Evolutionary conservation across 2,113 vertebrate species (phyloP).

Genomic region (Mus pahari): DNA sequence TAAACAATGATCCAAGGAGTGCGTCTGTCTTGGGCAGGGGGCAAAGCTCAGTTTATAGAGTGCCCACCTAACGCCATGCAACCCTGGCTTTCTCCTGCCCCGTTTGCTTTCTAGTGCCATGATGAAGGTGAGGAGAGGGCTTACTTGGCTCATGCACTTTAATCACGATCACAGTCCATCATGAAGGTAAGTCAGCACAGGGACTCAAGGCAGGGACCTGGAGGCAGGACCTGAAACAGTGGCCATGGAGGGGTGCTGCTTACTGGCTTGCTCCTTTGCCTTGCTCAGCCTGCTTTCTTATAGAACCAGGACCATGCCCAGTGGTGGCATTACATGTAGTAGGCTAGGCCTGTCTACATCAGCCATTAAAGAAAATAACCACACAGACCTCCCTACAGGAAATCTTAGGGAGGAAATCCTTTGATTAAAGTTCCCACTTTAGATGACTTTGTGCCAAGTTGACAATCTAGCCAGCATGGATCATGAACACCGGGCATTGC

Average conservation of each 20-base stretch:
- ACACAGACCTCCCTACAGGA: not conserved
- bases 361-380: not conserved
- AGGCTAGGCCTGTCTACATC: not conserved
- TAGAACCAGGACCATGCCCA: not conserved
- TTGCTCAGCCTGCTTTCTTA: not conserved
- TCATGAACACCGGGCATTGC: not conserved
- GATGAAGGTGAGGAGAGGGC: not conserved
- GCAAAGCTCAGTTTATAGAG: not conserved
- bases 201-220: not conserved
- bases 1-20: not conserved
- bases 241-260: too few relatives aligned
- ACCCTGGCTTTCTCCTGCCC: not conserved
- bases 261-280: not conserved
- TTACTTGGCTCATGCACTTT: not conserved
- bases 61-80: too few relatives aligned
- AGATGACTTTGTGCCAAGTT: not conserved
- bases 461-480: not conserved
- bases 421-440: not conserved
- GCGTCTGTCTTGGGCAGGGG: not conserved
- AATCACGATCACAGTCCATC: not conserved
- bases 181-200: not conserved
- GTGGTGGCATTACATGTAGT: not conserved
- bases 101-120: not conserved
- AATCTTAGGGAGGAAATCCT: not conserved
- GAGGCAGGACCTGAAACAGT: not conserved